phyloP scores from a whole-genome alignment of 1,140 invertebrate genomes.

The Tribolium castaneum region DNA sequence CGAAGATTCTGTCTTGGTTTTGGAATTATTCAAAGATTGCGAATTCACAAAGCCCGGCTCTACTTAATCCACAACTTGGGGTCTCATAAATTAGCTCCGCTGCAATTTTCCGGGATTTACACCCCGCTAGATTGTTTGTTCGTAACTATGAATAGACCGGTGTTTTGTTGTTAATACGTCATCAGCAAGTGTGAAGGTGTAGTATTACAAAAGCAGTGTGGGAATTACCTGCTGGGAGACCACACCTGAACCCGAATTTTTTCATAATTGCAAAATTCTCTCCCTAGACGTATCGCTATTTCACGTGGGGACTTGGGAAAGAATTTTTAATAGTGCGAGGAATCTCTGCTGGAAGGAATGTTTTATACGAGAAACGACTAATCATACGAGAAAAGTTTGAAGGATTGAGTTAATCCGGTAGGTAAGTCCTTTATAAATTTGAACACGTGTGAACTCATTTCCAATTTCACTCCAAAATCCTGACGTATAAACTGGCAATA shows the following conservation, averaged over 20 bases:
- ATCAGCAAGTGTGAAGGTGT: conserved; percentile 5
- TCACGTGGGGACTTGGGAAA: not conserved
- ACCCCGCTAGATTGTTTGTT: conserved; percentile 5
- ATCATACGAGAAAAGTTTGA: not conserved
- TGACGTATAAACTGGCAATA: conserved; percentile 8
- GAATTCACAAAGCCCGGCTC: conserved; percentile 14
- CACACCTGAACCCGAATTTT: not conserved
- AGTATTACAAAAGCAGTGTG: conserved; percentile 5
- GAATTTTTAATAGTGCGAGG: not conserved
- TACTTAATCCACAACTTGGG: conserved; percentile 10
- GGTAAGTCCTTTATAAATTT: conserved; percentile 23
- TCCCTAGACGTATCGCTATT: not conserved
- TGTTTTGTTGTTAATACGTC: conserved; percentile 12
- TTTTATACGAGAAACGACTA: not conserved
- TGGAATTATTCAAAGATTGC: conserved; percentile 31
- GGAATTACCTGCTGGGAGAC: not conserved
- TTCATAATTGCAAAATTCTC: not conserved
- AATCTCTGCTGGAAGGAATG: not conserved
- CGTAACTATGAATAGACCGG: conserved; percentile 19
- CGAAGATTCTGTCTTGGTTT: not conserved
- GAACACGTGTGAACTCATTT: conserved; percentile 25
- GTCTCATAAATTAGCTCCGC: conserved; percentile 23
- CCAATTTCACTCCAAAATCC: not conserved
- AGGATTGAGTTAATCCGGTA: conserved; percentile 2
- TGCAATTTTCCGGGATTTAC: conserved; percentile 32